Base-by-base conservation (phyloP, 2,797 vertebrate genomes). In the Pyrocephalus nanus region DNA sequence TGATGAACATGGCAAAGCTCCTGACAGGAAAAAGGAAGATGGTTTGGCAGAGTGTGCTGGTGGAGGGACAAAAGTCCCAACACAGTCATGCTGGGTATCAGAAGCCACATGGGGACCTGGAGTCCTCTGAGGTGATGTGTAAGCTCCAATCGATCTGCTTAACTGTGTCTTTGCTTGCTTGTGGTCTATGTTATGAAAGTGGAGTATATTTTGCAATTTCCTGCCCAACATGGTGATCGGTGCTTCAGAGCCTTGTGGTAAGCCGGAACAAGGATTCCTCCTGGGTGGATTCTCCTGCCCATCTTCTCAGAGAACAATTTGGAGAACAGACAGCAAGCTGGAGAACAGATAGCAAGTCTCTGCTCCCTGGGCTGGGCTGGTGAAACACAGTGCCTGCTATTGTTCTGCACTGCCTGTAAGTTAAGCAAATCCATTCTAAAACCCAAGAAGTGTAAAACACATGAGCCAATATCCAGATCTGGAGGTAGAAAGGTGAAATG, bases 281-380 rank as follows among this genome's bases (percentile, higher is more conserved):
- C 21, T 1, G 2, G 20, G 26, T 54, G 47, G 19, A 6, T 45
- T 85, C 16, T 76, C 42, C 34, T 12, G 4, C 30, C 9, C 36
- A 15, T 30, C 22, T 38, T 8, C 15, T 64, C 2, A 1, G 36
- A 38, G n/a, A 76, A 5, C 12, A 13, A 2, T 65, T 25, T 34
- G 71, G 20, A 40, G 58, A 64, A 22, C 32, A 22, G 54, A 26
- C 29, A 25, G 40, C 43, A 40, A 40, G 12, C 19, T 34, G 66
- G 20, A 40, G 58, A 62, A 22, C 34, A 22, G 54, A 23, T 26
- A 25, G 40, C 42, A 21, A 51, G 23, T 4, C 12, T 36, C 47
- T 0, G 0, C 18, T 79, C 15, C 1, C 0, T 38, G 42, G 45
- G 58, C 65, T 71, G 45, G 36, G n/a, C 47, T 64, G 43, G 23